Evolutionary conservation across 2,797 vertebrate genomes (phyloP).

Genomic region (Pipistrellus pipistrellus): DNA sequence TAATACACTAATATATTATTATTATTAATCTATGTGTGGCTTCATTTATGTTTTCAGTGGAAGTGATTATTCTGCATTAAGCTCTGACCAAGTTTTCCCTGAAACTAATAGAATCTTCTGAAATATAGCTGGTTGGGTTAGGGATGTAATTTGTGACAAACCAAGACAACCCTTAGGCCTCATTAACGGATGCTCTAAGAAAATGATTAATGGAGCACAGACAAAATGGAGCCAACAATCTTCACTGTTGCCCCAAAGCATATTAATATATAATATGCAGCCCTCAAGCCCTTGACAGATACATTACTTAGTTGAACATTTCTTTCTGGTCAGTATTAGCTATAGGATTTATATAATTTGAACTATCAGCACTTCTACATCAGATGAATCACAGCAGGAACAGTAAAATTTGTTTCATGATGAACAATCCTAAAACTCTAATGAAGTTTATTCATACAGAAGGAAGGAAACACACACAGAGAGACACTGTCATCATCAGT

Average conservation of each 20-base stretch:
- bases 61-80: constrained; percentile 45
- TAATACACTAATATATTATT: not conserved
- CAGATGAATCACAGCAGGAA: constrained; percentile 45
- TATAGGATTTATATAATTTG: constrained; percentile 55
- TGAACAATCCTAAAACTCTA: constrained; percentile 58
- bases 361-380: constrained; percentile 38
- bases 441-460: constrained; percentile 18
- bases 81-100: constrained; percentile 39
- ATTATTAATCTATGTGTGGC: constrained; percentile 7
- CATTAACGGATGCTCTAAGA: constrained; percentile 57
- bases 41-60: constrained; percentile 65
- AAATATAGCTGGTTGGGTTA: constrained; percentile 6
- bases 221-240: constrained; percentile 42
- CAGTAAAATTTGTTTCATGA: constrained; percentile 18
- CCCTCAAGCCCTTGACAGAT: not conserved
- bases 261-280: constrained; percentile 5
- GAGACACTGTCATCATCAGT: not conserved
- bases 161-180: not conserved
- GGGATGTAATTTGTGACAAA: constrained; percentile 54
- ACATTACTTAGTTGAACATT: constrained; percentile 41
- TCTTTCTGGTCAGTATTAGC: constrained; percentile 49
- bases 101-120: constrained; percentile 64
- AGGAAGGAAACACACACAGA: not conserved
- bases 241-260: not conserved
- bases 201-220: constrained; percentile 65